Base-by-base conservation (phyloP, 2,888 invertebrate genomes). In the Hirudinaria manillensis region DNA sequence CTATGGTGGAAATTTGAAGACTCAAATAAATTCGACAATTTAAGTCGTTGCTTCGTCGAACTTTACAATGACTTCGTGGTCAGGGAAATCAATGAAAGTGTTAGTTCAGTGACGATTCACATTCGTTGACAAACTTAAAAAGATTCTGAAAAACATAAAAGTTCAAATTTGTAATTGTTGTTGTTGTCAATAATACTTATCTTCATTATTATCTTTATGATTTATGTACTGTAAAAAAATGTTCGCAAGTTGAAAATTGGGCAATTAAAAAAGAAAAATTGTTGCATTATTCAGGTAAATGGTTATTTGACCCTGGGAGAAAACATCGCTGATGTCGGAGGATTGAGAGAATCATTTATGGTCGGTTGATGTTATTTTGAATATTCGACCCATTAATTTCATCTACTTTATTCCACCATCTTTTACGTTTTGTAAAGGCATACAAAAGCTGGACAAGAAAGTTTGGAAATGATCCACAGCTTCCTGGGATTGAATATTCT, bases 1-100 rank as follows among this genome's bases (percentile, higher is more conserved):
- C 92, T 93, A 79, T 99, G 99, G 98, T 99, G 99, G 99, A 93
- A 95, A 82, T 91, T 93, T 81, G 90, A 90, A 19, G 97, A 97
- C 0, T 92, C 96, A 76, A 90, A 89, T 0, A 89, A 89, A 74
- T 99, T 99, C 85, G 93, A 94, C 82, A 88, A 90, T 65, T 89
- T 92, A 76, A 92, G 95, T 0, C 89, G 92, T 81, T 99, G 99
- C 83, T 90, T 94, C 78, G 89, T 91, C 16, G 89, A 93, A 55
- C 98, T 99, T 85, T 99, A 99, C 84, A 89, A 91, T 75, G 87
- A 89, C 85, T 95, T 93, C 85, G 90, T 90, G 79, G 89, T 95
- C 76, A 90, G 78, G 36, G 82, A 82, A n/a, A 55, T 72, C 53
- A 55, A 72, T n/a, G 29, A 38, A 21, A 72, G 27, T 4, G 72